Percentiles rank a stretch among this genome's conserved stretches.
Evolutionary conservation across 2,888 invertebrate species (phyloP).

Genomic region (Digitonthophagus gazella): DNA sequence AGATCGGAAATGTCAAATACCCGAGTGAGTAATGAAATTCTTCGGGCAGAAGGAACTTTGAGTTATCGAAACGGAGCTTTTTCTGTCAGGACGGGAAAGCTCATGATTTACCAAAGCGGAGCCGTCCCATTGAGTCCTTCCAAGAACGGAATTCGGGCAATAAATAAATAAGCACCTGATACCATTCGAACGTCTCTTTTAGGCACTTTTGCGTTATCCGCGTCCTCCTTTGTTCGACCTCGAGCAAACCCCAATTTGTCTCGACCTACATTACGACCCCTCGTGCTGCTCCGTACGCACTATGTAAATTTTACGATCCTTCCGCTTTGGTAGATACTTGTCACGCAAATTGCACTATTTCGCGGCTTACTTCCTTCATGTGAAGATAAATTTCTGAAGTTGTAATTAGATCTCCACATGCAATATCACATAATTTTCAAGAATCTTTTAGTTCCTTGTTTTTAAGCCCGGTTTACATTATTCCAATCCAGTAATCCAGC

Average conservation of each 20-base stretch:
- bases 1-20: background rate
- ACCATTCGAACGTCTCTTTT: background rate
- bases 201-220: slow-evolving; percentile 13
- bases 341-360: slow-evolving; percentile 9
- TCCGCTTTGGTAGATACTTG: background rate
- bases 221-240: slow-evolving; percentile 22
- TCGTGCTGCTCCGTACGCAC: slow-evolving; percentile 7
- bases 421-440: background rate
- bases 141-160: slow-evolving; percentile 4
- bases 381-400: too few species aligned
- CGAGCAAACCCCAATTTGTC: slow-evolving; percentile 29
- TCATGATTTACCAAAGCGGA: background rate
- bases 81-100: background rate
- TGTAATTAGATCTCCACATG: background rate
- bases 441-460: too few species aligned
- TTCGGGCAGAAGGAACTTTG: background rate
- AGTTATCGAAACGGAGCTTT: background rate
- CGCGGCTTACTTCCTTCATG: too few species aligned
- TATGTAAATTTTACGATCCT: slow-evolving; percentile 17
- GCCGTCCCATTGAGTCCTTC: slow-evolving; percentile 1
- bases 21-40: background rate
- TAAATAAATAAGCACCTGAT: slow-evolving; percentile 13
- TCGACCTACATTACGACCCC: slow-evolving; percentile 23
- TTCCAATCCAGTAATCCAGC: too few species aligned
- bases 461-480: too few species aligned